Base-by-base conservation (phyloP, 2,113 vertebrate genomes). In the Tetraodon nigroviridis region DNA sequence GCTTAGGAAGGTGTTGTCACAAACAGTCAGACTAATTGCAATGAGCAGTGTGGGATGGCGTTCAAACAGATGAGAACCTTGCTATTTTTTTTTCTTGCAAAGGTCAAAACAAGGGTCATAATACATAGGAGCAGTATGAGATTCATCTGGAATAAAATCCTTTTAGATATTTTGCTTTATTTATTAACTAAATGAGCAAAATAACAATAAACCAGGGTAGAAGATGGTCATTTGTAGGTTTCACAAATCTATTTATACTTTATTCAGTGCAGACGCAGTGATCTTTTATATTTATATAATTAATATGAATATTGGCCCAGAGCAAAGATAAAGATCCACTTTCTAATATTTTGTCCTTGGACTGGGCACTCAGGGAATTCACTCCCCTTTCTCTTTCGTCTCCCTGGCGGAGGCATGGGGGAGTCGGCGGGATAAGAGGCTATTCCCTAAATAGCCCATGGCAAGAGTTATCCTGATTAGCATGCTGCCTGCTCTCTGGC, bases 381-480 rank as follows among this genome's bases (percentile, higher is more conserved):
- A 69, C 78, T 84, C 79, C 84, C 80, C 80, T 82, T 84, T 84
- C 80, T 79, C 64, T 84, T 81, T 78, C 81, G 69, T 87, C 84
- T 85, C 74, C 75, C 78, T 75, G 72, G 83, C 81, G 83, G 78
- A 69, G 69, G 86, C 85, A 61, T 80, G 55, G 86, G 32, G 85
- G 89, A 87, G 88, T 88, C 84, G 86, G 83, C 76, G 82, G 84
- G 89, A 90, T 90, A 87, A 89, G 88, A 91, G 85, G 86, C 90
- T 87, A 90, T 90, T 89, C 89, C 89, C 86, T 87, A 89, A 92
- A 89, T 89, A 92, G 90, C 88, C 89, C 82, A 76, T 89, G 89
- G 90, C 90, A 85, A 90, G 88, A 88, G 87, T 87, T 89, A 89
- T 83, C 85, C 90, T 91, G 87, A 92, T 92, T 92, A 92, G 86